Percentiles rank a stretch among this genome's conserved stretches.
Evolutionary conservation across 2,888 invertebrate species (phyloP).

Genomic region (Coelopa pilipes): DNA sequence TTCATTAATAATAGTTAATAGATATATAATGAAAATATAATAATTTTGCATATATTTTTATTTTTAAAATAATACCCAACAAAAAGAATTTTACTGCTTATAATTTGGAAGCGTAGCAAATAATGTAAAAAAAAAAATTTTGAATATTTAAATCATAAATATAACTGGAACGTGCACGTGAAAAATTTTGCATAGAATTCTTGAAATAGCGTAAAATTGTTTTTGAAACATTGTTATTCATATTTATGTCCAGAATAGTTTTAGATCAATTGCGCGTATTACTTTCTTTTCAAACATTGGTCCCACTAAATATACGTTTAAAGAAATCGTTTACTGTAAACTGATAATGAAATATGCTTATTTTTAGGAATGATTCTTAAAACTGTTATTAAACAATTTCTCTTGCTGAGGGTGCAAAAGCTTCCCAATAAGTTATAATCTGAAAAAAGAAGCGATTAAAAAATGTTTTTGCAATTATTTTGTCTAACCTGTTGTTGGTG

Average conservation of each 20-base stretch:
- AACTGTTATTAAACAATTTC: conserved; percentile 80
- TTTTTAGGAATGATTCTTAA: neutral
- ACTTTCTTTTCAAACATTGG: conserved; percentile 47
- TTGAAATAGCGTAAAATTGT: neutral
- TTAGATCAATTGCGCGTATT: neutral
- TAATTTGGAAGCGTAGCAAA: too few species aligned
- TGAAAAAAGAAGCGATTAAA: conserved; percentile 41
- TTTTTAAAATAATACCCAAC: too few species aligned
- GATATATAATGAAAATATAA: too few species aligned
- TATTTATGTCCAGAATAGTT: neutral
- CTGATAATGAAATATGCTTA: neutral
- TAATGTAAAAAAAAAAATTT: too few species aligned
- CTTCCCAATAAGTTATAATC: conserved; percentile 77
- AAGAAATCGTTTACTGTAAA: neutral
- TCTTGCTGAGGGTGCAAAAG: conserved; percentile 94
- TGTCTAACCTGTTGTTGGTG: conserved; percentile 85
- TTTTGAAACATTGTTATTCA: neutral
- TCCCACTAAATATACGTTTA: conserved; percentile 46
- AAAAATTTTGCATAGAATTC: neutral
- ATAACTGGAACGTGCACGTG: conserved; percentile 4
- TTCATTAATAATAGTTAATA: too few species aligned
- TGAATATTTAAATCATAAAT: neutral
- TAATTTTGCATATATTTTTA: too few species aligned
- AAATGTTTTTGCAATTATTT: neutral
- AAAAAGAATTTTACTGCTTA: too few species aligned